A percentile compares a stretch with the other conserved stretches of the same genome.
Evolutionary conservation across 2,888 invertebrate genomes (phyloP).

Genomic region (Phasia obesa): DNA sequence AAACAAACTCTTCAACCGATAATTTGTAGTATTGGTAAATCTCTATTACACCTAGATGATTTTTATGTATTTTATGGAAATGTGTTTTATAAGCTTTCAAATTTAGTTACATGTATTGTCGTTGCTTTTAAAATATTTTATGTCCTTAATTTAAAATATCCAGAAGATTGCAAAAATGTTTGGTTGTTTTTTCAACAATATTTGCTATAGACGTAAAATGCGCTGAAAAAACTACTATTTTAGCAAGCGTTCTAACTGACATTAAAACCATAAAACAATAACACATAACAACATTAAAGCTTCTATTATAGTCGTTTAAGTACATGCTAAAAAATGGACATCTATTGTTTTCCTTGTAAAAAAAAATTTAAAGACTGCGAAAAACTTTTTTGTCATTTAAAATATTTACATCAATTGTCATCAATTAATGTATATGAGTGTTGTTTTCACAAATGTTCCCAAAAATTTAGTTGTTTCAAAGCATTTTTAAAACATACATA

Average conservation of each 20-base stretch:
- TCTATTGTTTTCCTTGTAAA: conserved; percentile 8
- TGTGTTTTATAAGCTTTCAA: conserved; percentile 28
- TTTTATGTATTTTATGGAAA: conserved; percentile 31
- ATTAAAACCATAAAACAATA: background rate
- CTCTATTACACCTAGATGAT: background rate
- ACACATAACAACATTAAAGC: too few relatives aligned
- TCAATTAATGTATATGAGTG: conserved; percentile 6
- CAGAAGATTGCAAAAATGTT: conserved; percentile 20
- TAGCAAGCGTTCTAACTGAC: conserved; percentile 9
- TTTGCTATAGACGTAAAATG: background rate
- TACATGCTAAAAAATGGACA: background rate
- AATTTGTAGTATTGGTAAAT: conserved; percentile 15
- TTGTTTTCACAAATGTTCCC: conserved; percentile 17
- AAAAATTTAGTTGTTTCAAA: conserved; percentile 10
- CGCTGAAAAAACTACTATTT: conserved; percentile 7
- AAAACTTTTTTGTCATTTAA: conserved; percentile 26
- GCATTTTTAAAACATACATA: conserved; percentile 21
- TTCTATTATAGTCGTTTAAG: too few relatives aligned
- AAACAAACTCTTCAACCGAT: background rate
- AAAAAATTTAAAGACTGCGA: background rate
- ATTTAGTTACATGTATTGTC: background rate
- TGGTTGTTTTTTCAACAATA: conserved; percentile 24
- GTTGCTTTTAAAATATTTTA: conserved; percentile 26
- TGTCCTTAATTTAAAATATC: conserved; percentile 27
- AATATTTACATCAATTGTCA: conserved; percentile 29